Percentiles rank a stretch among this genome's conserved stretches.
These are phyloP conservation scores for Caenorhabditis tropicalis DNA, from an alignment of 1,140 invertebrate genomes.

Conservation along the genomic window DNA sequence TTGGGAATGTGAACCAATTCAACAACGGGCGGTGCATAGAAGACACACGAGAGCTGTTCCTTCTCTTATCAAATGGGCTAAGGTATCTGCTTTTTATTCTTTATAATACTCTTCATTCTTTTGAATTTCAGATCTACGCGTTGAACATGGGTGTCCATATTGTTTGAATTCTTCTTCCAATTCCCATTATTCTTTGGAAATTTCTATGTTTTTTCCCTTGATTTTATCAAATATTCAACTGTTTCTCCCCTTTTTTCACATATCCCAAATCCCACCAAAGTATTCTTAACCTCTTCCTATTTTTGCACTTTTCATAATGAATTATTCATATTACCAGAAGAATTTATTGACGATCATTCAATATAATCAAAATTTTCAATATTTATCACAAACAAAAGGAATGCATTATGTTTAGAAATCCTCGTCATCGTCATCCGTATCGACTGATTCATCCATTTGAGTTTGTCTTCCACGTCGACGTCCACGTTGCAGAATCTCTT, in stretches of 20 bases:
- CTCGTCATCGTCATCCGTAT: conserved; percentile 4
- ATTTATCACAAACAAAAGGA: too few species aligned
- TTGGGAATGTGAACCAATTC: conserved; percentile 50
- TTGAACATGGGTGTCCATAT: conserved; percentile 59
- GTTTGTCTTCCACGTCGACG: conserved; percentile 9
- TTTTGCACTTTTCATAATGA: neutral
- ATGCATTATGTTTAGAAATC: neutral
- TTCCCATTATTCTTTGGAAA: neutral
- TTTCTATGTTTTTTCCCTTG: neutral
- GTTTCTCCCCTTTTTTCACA: neutral
- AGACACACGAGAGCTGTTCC: conserved; percentile 58
- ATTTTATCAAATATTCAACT: neutral
- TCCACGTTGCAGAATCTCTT: neutral
- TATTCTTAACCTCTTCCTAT: neutral
- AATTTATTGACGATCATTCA: too few species aligned
- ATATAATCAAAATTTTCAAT: too few species aligned
- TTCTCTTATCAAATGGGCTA: conserved; percentile 56
- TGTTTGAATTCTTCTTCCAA: conserved; percentile 38
- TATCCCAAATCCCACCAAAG: neutral
- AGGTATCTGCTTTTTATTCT: conserved; percentile 23
- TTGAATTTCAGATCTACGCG: conserved; percentile 57
- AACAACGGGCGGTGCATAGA: conserved; percentile 47
- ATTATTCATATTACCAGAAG: too few species aligned
- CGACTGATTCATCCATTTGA: neutral
- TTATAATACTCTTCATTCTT: too few species aligned